Base-by-base conservation (phyloP, 2,797 vertebrate genomes). In the Crenuchus spilurus region DNA sequence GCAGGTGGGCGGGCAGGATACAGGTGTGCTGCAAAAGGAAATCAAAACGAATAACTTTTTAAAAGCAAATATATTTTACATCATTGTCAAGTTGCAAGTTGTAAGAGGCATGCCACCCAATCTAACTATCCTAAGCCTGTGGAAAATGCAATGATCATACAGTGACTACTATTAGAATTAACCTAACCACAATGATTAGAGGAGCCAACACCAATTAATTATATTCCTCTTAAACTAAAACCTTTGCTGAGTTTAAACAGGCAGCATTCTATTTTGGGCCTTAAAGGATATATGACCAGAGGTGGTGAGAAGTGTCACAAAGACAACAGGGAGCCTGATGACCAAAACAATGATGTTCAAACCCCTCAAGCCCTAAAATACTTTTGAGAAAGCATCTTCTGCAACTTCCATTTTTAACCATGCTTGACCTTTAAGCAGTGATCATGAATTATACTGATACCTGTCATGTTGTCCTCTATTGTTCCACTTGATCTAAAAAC, bases 381-480 rank as follows among this genome's bases (percentile, higher is more conserved):
- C 37, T 77, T 80, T 62, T 46, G 69, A 69, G 57, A 31, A 65
- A 65, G 35, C 51, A 60, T 31, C 52, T 58, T 69, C 44, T 60
- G 8, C 20, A 6, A 42, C 60, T 33, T 85, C 83, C 81, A 87
- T 77, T 87, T 86, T 74, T 81, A 88, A 82, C 82, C 46, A 14
- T 20, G 64, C 48, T 18, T 82, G 79, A 88, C 85, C 81, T 84
- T 86, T 76, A 82, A 79, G 52, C 72, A 73, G 26, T 49, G 72
- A 84, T 76, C 11, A 3, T 10, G 74, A 82, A 85, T 84, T 80
- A 84, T 62, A 16, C 51, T 33, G 33, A 18, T 31, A 55, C 63
- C 54, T 33, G 37, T 74, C 72, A 70, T 42, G 1, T 49, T 77
- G 20, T 55, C 18, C 74, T 82, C 84, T 78, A 83, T 89, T 87